Percentiles rank a stretch among this genome's conserved stretches.
Conservation (phyloP, 1,140 invertebrate genomes). For the Matsumurasca onukii region DNA sequence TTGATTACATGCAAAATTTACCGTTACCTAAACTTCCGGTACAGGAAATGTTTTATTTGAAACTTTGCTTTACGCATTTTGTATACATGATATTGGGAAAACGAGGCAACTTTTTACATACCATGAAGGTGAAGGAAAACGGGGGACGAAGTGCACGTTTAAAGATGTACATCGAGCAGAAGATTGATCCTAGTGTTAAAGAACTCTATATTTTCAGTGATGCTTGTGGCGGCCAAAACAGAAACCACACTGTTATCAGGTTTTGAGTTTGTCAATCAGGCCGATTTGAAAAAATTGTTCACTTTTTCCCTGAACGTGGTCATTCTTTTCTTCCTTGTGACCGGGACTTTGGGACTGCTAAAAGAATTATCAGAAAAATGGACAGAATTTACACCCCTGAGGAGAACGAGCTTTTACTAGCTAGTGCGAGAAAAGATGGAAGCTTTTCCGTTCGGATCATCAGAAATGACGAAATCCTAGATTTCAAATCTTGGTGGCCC, state of each 20-base stretch:
- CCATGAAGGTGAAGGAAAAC: background rate
- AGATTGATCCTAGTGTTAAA: conserved; percentile 13
- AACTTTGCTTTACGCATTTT: conserved; percentile 4
- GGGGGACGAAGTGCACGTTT: background rate
- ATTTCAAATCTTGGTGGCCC: conserved; percentile 36
- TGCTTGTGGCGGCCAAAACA: background rate
- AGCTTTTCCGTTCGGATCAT: background rate
- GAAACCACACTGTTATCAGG: conserved; percentile 10
- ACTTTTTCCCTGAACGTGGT: conserved; percentile 21
- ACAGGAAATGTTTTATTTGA: conserved; percentile 8
- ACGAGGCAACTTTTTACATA: background rate
- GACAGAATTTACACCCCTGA: conserved; percentile 27
- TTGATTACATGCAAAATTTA: conserved; percentile 17
- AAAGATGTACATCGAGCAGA: background rate
- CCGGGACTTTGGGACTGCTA: conserved; percentile 24
- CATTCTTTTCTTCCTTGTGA: conserved; percentile 28
- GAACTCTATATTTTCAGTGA: conserved; percentile 10
- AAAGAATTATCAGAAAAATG: conserved; percentile 6
- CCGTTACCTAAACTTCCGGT: conserved; percentile 18
- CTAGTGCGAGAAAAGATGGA: background rate
- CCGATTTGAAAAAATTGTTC: conserved; percentile 10
- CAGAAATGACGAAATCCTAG: conserved; percentile 25
- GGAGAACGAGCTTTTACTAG: conserved; percentile 10
- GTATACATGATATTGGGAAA: background rate
- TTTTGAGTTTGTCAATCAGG: conserved; percentile 3